These are phyloP conservation scores for Chlorodrepanis virens DNA, from an alignment of 2,113 vertebrate species.

Conservation along the genomic window DNA sequence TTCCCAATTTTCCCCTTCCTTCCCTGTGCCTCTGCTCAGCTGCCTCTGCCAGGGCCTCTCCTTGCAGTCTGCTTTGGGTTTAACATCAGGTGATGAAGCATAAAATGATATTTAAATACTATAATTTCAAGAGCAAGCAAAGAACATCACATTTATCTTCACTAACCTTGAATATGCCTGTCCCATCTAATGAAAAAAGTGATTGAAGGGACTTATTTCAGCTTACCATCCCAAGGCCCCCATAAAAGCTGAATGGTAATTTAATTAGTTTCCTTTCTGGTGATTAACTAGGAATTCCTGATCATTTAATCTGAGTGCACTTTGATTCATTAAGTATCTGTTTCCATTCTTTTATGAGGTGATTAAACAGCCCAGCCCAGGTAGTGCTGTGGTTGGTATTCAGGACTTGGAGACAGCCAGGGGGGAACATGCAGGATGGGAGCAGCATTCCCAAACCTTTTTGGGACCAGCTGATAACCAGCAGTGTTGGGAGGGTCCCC, in stretches of 20 bases:
- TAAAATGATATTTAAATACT: constrained; percentile 15
- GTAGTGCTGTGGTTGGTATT: neutral
- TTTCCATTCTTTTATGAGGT: constrained; percentile 9
- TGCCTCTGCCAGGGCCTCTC: neutral
- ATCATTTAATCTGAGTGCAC: constrained; percentile 48
- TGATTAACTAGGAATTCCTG: constrained; percentile 65
- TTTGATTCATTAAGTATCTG: constrained; percentile 65
- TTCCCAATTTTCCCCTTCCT: neutral
- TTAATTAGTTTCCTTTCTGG: constrained; percentile 71
- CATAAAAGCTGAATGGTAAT: constrained; percentile 41
- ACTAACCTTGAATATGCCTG: constrained; percentile 39
- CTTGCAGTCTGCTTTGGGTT: neutral
- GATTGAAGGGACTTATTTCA: constrained; percentile 54
- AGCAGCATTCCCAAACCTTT: neutral
- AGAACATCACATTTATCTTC: constrained; percentile 35
- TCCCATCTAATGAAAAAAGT: constrained; percentile 50
- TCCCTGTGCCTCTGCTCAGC: neutral
- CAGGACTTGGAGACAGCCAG: neutral
- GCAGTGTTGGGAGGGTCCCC: too few relatives aligned
- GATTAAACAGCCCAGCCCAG: constrained; percentile 14
- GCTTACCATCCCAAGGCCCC: neutral
- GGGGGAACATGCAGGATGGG: accelerated
- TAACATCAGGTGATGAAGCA: neutral
- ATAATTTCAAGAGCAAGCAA: constrained; percentile 19
- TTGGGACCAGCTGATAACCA: neutral